Evolutionary conservation across 2,113 vertebrate species (phyloP), one percentile per base, ranked within the genome.

Genomic region (Zosterops lateralis): DNA sequence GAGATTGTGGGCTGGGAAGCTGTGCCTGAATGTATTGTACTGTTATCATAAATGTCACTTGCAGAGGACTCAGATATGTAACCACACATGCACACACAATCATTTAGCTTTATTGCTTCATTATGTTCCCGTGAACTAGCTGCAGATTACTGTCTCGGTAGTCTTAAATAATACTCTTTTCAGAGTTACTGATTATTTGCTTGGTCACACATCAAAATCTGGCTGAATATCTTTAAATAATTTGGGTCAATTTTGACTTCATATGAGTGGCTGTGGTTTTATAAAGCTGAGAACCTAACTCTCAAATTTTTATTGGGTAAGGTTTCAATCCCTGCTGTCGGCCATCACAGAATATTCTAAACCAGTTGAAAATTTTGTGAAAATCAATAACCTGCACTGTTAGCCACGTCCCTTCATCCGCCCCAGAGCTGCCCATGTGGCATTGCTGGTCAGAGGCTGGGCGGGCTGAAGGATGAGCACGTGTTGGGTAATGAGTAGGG

Each of bases 391-490:
- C 57, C 18, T 67, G 45, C 20, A n/a, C 34, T 32, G 31, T 68
- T 64, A 28, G 26, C 24, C 29, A 24, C 50, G 40, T 11, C 68
- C 64, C 7, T 54, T 54, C 34, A 68, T 42, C 74, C 1, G 0
- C 11, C 47, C n/a, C 1, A 1, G 79, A 76, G 50, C 47, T 77
- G 58, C 64, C 24, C 24, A 16, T 44, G 58, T 62, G 67, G 45
- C 26, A 16, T 47, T 93, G 73, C 80, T 61, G 40, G 53, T 65
- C 60, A 56, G n/a, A 92, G 32, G 45, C 42, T 38, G 54, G 75
- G 53, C 1, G 0, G 17, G 1, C 1, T 1, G 34, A 86, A 61
- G 61, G 71, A 9, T 25, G 19, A 87, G 38, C 1, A 2, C 0
- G 0, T 54, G 70, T 10, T 62, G 90, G 64, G 70, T 67, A 34